These are phyloP conservation scores for Rhegmatorhina hoffmannsi DNA, from an alignment of 2,113 vertebrate species.

Conservation along the genomic window DNA sequence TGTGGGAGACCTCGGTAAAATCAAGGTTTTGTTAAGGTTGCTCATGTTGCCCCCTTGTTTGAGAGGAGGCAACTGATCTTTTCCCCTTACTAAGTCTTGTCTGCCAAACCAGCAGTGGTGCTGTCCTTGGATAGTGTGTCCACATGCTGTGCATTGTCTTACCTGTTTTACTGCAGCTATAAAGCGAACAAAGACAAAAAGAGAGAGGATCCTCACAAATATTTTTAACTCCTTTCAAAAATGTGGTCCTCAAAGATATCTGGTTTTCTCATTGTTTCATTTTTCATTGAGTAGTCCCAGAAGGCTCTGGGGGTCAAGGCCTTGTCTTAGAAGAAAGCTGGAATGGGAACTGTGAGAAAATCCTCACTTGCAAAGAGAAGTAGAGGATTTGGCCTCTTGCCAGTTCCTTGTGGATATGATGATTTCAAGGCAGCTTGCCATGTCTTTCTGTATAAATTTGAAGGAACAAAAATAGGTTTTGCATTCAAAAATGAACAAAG, in stretches of 20 bases:
- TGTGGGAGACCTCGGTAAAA: not conserved
- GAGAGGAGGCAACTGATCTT: not conserved
- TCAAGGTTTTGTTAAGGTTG: not conserved
- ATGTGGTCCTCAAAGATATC: not conserved
- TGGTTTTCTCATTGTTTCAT: not conserved
- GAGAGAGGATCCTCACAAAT: not conserved
- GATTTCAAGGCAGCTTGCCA: conserved; percentile 37
- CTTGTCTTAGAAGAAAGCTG: not conserved
- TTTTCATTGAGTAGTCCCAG: not conserved
- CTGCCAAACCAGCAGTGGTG: not conserved
- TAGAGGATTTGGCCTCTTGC: not conserved
- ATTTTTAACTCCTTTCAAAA: not conserved
- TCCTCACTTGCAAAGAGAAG: conserved; percentile 25
- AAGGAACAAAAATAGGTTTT: conserved; percentile 15
- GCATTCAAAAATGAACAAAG: conserved; percentile 23
- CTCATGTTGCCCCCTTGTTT: not conserved
- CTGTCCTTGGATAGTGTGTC: not conserved
- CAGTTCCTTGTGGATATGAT: not conserved
- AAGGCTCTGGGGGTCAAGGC: not conserved
- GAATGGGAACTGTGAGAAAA: conserved; percentile 20
- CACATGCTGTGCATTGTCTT: not conserved
- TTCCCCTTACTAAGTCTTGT: not conserved
- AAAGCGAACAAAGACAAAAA: not conserved
- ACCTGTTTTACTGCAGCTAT: not conserved
- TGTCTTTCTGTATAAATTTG: conserved; percentile 8